These are phyloP conservation scores for Corythornis cristatus DNA, from an alignment of 2,113 vertebrate species.

Conservation along the genomic window DNA sequence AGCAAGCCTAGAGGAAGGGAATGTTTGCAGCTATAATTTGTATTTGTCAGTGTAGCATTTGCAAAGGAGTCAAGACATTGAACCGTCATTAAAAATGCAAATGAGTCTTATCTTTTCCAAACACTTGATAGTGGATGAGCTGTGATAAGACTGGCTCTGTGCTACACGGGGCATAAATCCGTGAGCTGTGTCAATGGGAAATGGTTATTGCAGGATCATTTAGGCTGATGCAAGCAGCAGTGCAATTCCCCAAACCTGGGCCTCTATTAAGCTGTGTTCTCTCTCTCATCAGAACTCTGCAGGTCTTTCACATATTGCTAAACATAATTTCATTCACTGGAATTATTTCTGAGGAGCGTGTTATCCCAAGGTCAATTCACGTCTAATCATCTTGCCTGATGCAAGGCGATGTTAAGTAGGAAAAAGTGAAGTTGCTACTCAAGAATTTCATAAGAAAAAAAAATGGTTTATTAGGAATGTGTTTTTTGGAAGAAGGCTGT, in stretches of 20 bases:
- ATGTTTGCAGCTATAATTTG: slow-evolving; percentile 27
- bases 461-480: not conserved
- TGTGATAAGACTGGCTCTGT: slow-evolving; percentile 75
- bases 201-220: slow-evolving; percentile 7
- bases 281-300: not conserved
- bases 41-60: slow-evolving; percentile 52
- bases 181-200: slow-evolving; percentile 39
- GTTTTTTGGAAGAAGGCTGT: not conserved
- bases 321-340: slow-evolving; percentile 33
- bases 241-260: slow-evolving; percentile 24
- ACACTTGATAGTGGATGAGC: slow-evolving; percentile 80
- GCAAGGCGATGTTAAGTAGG: not conserved
- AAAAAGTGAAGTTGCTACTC: not conserved
- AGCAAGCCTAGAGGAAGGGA: slow-evolving; percentile 12
- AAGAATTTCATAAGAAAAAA: not conserved
- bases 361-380: slow-evolving; percentile 14
- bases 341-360: slow-evolving; percentile 1
- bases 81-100: slow-evolving; percentile 83
- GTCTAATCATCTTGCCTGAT: not conserved
- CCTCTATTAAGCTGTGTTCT: not conserved
- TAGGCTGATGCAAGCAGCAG: slow-evolving; percentile 46
- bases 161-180: slow-evolving; percentile 49
- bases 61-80: slow-evolving; percentile 38
- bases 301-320: not conserved
- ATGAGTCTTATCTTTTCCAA: slow-evolving; percentile 82